Conservation (phyloP, 2,797 vertebrate genomes). For the Hemitrygon akajei region DNA sequence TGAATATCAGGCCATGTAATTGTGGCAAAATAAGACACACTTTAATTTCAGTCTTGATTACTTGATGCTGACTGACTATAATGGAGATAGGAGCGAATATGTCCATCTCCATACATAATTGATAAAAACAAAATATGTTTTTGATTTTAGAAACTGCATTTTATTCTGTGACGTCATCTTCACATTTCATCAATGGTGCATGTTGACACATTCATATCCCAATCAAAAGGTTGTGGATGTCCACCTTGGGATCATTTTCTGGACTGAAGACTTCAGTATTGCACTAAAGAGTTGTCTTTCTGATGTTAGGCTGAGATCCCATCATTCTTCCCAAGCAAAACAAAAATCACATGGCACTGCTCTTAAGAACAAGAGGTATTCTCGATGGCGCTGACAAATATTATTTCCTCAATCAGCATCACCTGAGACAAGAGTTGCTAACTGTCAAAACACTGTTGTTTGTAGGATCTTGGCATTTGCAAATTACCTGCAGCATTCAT, state of each 20-base stretch:
- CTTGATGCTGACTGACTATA: not conserved
- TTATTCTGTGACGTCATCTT: not conserved
- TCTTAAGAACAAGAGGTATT: not conserved
- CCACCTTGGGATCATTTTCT: not conserved
- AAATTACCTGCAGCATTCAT: not conserved
- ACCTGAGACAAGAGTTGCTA: not conserved
- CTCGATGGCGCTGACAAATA: not conserved
- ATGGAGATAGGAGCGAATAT: not conserved
- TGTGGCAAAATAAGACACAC: not conserved
- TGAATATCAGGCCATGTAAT: not conserved
- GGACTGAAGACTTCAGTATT: not conserved
- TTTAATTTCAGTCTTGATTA: not conserved
- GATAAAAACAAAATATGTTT: not conserved
- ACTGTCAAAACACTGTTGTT: no score
- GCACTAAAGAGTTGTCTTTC: not conserved
- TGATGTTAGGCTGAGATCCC: not conserved
- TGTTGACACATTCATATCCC: not conserved
- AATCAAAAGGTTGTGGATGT: not conserved
- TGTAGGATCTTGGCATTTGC: no score
- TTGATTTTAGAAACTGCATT: not conserved
- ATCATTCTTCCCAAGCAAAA: not conserved
- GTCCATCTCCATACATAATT: not conserved
- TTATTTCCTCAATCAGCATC: not conserved
- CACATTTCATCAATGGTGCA: not conserved
- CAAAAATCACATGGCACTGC: not conserved